Conservation (phyloP, 2,888 invertebrate species). For the Callyntrura sp. region DNA sequence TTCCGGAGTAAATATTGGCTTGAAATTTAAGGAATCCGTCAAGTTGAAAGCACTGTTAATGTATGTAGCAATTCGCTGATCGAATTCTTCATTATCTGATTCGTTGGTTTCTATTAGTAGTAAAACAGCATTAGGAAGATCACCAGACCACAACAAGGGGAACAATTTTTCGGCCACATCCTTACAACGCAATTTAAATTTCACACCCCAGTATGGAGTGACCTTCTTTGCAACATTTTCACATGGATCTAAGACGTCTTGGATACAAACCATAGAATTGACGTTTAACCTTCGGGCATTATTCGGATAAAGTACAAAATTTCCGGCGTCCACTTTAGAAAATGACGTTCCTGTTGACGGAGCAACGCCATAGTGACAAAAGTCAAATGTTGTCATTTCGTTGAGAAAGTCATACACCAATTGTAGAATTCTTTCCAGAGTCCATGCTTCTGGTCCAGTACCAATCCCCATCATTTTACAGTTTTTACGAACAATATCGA, state of each 20-base stretch:
- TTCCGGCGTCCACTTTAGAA: neutral
- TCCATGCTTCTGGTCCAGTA: neutral
- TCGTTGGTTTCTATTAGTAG: neutral
- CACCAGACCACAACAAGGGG: neutral
- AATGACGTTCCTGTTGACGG: slow-evolving; percentile 2
- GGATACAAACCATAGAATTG: slow-evolving; percentile 7
- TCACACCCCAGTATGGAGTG: neutral
- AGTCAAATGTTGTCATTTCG: neutral
- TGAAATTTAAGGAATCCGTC: no score
- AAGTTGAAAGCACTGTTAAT: no score
- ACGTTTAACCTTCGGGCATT: neutral
- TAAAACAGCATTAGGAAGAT: neutral
- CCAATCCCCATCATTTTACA: neutral
- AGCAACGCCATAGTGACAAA: neutral
- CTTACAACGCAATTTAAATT: neutral
- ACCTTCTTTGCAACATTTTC: neutral
- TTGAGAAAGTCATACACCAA: neutral
- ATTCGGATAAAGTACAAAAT: neutral
- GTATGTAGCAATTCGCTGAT: no score
- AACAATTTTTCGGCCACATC: neutral
- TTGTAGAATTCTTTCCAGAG: neutral
- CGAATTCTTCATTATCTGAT: neutral
- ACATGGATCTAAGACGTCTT: neutral
- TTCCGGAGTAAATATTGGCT: neutral
- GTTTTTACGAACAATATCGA: slow-evolving; percentile 7